Evolutionary conservation across 2,888 invertebrate species (phyloP).

Genomic region (Artemia sinica): DNA sequence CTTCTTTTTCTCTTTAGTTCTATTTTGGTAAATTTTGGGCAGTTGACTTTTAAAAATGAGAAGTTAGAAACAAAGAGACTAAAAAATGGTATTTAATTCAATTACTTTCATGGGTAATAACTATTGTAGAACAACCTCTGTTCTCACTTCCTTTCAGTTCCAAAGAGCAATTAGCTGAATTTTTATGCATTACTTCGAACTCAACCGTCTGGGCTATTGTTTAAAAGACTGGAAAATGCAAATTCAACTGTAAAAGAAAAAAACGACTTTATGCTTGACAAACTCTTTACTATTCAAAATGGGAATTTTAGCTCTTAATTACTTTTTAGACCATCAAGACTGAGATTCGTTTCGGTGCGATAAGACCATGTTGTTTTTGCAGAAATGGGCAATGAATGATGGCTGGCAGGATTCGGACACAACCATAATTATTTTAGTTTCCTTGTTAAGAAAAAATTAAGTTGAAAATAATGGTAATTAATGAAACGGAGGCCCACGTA

Average conservation of each 20-base stretch:
- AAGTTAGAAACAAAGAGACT: too few relatives aligned
- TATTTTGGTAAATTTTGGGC: too few relatives aligned
- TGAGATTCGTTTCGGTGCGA: neutral
- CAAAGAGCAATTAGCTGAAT: too few relatives aligned
- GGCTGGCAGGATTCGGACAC: neutral
- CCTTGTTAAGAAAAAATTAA: slow-evolving; percentile 1
- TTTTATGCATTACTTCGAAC: too few relatives aligned
- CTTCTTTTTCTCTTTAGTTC: too few relatives aligned
- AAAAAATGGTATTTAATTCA: too few relatives aligned
- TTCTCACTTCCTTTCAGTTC: too few relatives aligned
- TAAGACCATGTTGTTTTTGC: neutral
- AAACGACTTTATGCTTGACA: slow-evolving; percentile 4
- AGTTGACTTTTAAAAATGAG: too few relatives aligned
- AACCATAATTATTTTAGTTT: neutral
- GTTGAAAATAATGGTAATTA: too few relatives aligned
- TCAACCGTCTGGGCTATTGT: neutral
- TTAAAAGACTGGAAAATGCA: neutral
- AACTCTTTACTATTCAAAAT: neutral
- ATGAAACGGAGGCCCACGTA: too few relatives aligned
- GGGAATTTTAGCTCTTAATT: slow-evolving; percentile 11
- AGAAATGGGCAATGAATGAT: neutral
- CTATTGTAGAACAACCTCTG: too few relatives aligned
- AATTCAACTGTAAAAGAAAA: neutral
- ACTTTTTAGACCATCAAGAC: neutral
- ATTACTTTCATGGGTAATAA: too few relatives aligned